Evolutionary conservation across 1,140 invertebrate genomes (phyloP).

Genomic region (Drosophila orosa): DNA sequence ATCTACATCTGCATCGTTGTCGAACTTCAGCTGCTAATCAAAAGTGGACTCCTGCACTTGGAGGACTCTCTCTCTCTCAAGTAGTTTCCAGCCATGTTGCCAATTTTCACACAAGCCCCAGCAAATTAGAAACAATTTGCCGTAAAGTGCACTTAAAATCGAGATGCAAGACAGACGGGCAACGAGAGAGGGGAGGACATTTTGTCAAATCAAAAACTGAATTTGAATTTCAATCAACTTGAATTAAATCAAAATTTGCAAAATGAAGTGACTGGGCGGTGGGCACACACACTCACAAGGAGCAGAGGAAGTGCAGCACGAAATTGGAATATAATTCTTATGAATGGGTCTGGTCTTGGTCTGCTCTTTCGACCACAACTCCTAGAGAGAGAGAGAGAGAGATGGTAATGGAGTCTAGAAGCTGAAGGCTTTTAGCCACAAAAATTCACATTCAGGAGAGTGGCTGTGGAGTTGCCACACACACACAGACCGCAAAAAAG

Average conservation of each 20-base stretch:
- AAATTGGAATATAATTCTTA: slow-evolving; percentile 76
- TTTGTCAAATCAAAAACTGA: slow-evolving; percentile 74
- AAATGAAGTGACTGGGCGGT: slow-evolving; percentile 57
- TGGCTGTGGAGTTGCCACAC: slow-evolving; percentile 14
- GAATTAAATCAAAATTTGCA: slow-evolving; percentile 78
- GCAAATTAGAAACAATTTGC: slow-evolving; percentile 69
- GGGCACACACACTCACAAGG: slow-evolving; percentile 8
- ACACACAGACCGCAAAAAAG: slow-evolving; percentile 65
- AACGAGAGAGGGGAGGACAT: slow-evolving; percentile 35
- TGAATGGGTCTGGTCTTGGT: slow-evolving; percentile 52
- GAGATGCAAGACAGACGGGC: background rate
- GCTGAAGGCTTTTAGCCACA: slow-evolving; percentile 57
- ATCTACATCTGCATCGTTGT: slow-evolving; percentile 27
- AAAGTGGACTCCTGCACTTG: slow-evolving; percentile 16
- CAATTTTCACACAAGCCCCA: slow-evolving; percentile 41
- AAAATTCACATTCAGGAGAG: slow-evolving; percentile 39
- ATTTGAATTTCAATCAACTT: slow-evolving; percentile 77
- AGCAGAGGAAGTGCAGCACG: slow-evolving; percentile 36
- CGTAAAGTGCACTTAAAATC: slow-evolving; percentile 58
- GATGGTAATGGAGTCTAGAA: slow-evolving; percentile 21
- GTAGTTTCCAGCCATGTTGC: slow-evolving; percentile 42
- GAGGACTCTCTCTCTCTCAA: background rate
- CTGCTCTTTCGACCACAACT: slow-evolving; percentile 34
- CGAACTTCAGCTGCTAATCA: slow-evolving; percentile 37
- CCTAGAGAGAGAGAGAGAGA: too few relatives aligned